These are phyloP conservation scores for Diorhabda sublineata DNA, from an alignment of 1,140 invertebrate genomes.

Conservation along the genomic window DNA sequence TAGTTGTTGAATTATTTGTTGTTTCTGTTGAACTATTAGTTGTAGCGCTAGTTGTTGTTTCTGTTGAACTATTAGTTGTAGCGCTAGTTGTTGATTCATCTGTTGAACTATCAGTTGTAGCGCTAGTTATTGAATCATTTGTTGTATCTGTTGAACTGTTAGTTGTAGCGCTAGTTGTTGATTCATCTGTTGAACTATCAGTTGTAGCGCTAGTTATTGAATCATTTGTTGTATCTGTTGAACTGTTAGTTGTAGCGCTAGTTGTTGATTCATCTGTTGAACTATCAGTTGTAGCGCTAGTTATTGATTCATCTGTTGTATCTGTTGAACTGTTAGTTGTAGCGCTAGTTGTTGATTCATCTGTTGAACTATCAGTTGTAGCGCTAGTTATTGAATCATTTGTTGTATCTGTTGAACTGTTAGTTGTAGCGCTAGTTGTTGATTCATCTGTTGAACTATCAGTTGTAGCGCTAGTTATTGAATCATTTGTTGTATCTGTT, in stretches of 20 bases:
- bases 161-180: not conserved
- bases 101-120: too few species aligned
- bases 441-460: too few species aligned
- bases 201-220: not conserved
- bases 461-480: not conserved
- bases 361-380: not conserved
- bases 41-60: too few species aligned
- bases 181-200: not conserved
- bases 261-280: not conserved
- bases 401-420: not conserved
- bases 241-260: not conserved
- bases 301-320: not conserved
- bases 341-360: not conserved
- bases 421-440: too few species aligned
- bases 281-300: not conserved
- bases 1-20: not conserved
- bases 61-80: too few species aligned
- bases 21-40: not conserved
- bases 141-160: not conserved
- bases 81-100: too few species aligned
- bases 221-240: not conserved
- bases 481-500: not conserved
- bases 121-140: not conserved
- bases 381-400: not conserved
- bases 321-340: not conserved